Conservation (phyloP, 2,888 invertebrate species). For the Terebella lapidaria region DNA sequence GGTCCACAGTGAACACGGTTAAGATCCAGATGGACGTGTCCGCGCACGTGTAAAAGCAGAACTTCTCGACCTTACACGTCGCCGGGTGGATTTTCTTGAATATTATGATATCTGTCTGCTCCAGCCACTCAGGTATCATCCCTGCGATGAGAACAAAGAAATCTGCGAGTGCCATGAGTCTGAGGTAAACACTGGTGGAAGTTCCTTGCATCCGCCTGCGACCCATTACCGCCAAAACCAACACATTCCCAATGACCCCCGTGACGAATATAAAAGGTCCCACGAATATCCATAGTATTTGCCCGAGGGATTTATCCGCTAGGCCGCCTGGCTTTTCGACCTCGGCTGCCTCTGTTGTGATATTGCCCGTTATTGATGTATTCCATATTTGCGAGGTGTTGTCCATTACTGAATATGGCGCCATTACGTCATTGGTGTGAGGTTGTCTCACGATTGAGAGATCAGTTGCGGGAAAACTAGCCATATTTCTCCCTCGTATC, state of each 20-base stretch:
- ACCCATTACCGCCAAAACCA: slow-evolving; percentile 26
- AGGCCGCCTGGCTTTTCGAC: too few species aligned
- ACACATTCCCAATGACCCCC: slow-evolving; percentile 26
- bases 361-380: too few species aligned
- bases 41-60: slow-evolving; percentile 21
- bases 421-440: too few species aligned
- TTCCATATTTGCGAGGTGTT: too few species aligned
- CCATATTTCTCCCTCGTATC: too few species aligned
- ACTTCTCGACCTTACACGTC: slow-evolving; percentile 26
- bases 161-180: slow-evolving; percentile 26
- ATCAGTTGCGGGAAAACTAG: too few species aligned
- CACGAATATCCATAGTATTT: slow-evolving; percentile 23
- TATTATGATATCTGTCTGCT: slow-evolving; percentile 12
- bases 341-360: too few species aligned
- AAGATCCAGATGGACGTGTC: slow-evolving; percentile 27
- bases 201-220: slow-evolving; percentile 22
- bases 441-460: too few species aligned
- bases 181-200: slow-evolving; percentile 25
- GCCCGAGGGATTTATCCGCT: slow-evolving; percentile 9
- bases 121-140: slow-evolving; percentile 30
- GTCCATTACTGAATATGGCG: too few species aligned
- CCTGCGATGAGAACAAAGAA: slow-evolving; percentile 22
- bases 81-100: slow-evolving; percentile 21
- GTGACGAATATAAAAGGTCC: slow-evolving; percentile 24
- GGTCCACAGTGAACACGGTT: slow-evolving; percentile 24